These are phyloP conservation scores for Hippoglossus stenolepis DNA, from an alignment of 2,113 vertebrate species.

Conservation along the genomic window DNA sequence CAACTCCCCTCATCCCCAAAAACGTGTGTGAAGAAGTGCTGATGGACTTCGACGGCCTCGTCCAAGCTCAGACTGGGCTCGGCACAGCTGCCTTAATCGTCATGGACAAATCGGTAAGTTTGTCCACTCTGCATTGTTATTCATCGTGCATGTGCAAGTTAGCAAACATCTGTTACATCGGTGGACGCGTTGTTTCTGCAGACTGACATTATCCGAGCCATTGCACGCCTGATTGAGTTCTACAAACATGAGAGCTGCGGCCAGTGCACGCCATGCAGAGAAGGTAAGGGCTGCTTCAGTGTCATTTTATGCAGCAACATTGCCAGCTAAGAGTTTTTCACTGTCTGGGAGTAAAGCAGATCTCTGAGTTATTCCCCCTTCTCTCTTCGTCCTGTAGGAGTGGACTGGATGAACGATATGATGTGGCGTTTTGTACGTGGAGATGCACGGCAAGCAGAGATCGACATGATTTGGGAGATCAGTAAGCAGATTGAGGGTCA, in stretches of 20 bases:
- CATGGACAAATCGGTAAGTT: conserved; percentile 94
- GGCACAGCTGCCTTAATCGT: conserved; percentile 93
- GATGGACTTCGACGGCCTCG: conserved; percentile 95
- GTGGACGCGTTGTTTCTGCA: conserved; percentile 56
- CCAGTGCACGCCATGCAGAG: conserved; percentile 96
- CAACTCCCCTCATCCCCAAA: conserved; percentile 93
- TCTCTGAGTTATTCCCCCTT: neutral
- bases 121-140: neutral
- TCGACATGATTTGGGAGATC: conserved; percentile 97
- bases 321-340: neutral
- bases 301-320: neutral
- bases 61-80: conserved; percentile 92
- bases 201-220: conserved; percentile 91
- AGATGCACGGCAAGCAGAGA: conserved; percentile 86
- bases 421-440: conserved; percentile 95
- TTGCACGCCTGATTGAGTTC: conserved; percentile 96
- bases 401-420: conserved; percentile 99
- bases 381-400: conserved; percentile 80
- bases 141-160: neutral
- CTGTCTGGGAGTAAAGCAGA: too few species aligned
- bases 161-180: neutral
- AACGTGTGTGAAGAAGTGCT: conserved; percentile 91
- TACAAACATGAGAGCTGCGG: conserved; percentile 99
- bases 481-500: conserved; percentile 99
- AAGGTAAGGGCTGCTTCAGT: conserved; percentile 81